Base-by-base conservation (phyloP, 2,797 vertebrate genomes). In the Periophthalmus magnuspinnatus region DNA sequence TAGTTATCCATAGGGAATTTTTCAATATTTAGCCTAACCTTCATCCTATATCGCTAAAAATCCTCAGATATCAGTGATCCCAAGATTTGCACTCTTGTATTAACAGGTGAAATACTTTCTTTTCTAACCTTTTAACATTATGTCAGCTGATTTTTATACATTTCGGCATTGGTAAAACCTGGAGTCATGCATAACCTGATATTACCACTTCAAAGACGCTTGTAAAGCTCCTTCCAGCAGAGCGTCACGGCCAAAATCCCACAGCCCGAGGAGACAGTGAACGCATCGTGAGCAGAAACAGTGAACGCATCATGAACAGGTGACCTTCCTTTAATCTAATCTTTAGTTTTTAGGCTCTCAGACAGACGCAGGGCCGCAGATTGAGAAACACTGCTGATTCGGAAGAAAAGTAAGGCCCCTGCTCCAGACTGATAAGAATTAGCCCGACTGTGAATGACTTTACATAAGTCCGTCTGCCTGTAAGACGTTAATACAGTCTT, bases 281-380 rank as follows among this genome's bases (percentile, higher is more conserved):
- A 64, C 66, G 80, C 81, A 79, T 75, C 47, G 17, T 48, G 41
- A 45, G 41, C 10, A 10, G 41, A 28, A 28, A 28, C 28, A 28
- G 28, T 28, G 28, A 28, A 28, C 13, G 41, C 41, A 45, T 45
- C 41, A 1, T 45, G 41, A 45, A 14, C 13, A 45, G 71, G 32
- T 82, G 81, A 90, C 87, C 83, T 89, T 87, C 77, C 28, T 69
- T 81, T 82, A 78, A 89, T 82, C 71, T 72, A 59, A 2, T 7
- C 22, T 69, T 72, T 62, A 69, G 75, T 1, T 38, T 8, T 41
- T 11, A 5, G 76, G 79, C 76, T 64, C 47, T 2, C 71, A 61
- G 70, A 11, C 47, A 63, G 63, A 6, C 5, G 24, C 65, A 47
- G 28, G 34, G 48, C 34, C n/a, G 58, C 5, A 33, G 68, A 79